Evolutionary conservation across 2,113 vertebrate species (phyloP), one percentile per base, ranked within the genome.

Genomic region (Halichoerus grypus): DNA sequence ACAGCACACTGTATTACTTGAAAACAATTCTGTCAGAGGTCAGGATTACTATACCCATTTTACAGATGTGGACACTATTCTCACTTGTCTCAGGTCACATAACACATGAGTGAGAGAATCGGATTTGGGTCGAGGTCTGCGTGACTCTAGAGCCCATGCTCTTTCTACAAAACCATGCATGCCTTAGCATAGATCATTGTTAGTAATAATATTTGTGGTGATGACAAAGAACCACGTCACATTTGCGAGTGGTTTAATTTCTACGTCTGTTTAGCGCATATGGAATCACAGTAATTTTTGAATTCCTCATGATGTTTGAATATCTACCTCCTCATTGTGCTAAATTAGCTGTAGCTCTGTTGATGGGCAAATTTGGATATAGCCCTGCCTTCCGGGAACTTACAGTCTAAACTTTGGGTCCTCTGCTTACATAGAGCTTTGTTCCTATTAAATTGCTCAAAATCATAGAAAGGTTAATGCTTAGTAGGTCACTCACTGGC

Each of bases 271-370:
- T 83, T 65, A 57, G 42, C 33, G 55, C 26, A 36, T 92, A 59
- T 36, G 61, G 61, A 91, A 89, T 91, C 84, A 85, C 21, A 92
- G 7, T 83, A 31, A 19, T 21, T 88, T 95, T 87, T 79, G 85
- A 93, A 59, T 22, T 86, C 33, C 33, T 89, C 77, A 16, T 49
- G 71, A 63, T 57, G 65, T 80, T 33, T 88, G 76, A 93, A 24
- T 72, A n/a, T 79, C 26, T 46, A 13, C 10, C 39, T 74, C 24
- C 24, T 74, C 72, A 84, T 7, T 55, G 21, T 53, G 9, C 59
- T 49, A 71, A 89, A 55, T n/a, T 46, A 93, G 53, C 55, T 61
- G 3, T 55, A 31, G 87, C 33, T 81, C 77, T 88, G 1, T 12
- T 71, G 46, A 33, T 69, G 63, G 91, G 15, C 63, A 65, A 19